phyloP scores from a whole-genome alignment of 2,797 vertebrate genomes.

The Gallinago stenura region DNA sequence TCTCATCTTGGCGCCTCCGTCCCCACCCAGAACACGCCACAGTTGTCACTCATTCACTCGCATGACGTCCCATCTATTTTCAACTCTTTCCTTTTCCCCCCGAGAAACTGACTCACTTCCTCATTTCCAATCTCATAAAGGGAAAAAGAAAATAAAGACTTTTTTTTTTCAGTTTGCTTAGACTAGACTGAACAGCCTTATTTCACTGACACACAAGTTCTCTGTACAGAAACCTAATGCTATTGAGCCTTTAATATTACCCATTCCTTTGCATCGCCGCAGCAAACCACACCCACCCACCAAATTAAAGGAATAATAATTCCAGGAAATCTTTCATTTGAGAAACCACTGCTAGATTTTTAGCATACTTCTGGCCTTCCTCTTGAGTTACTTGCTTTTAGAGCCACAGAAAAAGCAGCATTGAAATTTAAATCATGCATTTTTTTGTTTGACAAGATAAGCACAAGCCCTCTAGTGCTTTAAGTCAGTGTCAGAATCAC shows the following conservation, averaged over 20 bases:
- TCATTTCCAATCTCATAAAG: not conserved
- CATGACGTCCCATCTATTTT: not conserved
- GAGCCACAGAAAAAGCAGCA: not conserved
- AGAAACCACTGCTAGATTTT: constrained; percentile 35
- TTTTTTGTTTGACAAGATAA: not conserved
- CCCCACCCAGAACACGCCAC: not conserved
- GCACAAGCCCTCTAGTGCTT: not conserved
- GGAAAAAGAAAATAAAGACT: not conserved
- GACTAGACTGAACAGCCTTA: not conserved
- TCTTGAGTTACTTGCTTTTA: not conserved
- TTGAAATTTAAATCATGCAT: not conserved
- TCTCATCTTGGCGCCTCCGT: not conserved
- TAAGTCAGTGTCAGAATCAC: not conserved
- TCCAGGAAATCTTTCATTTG: constrained; percentile 53
- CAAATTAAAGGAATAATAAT: constrained; percentile 24
- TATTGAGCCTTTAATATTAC: not conserved
- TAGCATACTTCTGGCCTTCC: constrained; percentile 13
- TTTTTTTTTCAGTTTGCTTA: not conserved
- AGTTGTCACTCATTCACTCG: not conserved
- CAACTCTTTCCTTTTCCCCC: constrained; percentile 42
- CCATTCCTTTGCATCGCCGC: not conserved
- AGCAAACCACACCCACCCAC: constrained; percentile 23
- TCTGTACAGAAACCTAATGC: not conserved
- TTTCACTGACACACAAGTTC: not conserved
- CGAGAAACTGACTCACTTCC: constrained; percentile 68